Conservation (phyloP, 2,888 invertebrate species). For the Acleris emargana region DNA sequence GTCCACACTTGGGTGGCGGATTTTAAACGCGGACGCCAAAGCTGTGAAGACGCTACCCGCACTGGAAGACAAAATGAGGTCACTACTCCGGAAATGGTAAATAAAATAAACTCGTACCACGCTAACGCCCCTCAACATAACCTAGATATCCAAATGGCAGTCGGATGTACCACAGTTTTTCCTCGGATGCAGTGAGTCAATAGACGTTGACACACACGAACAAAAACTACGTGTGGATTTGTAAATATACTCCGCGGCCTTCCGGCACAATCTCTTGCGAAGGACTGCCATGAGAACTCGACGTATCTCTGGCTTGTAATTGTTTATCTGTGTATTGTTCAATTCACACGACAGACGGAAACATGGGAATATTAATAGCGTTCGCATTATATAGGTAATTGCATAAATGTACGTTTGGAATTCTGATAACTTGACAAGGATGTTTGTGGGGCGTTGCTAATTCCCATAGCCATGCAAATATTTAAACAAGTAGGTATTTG, state of each 20-base stretch:
- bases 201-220: slow-evolving; percentile 20
- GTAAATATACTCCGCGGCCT: slow-evolving; percentile 19
- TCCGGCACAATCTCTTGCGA: slow-evolving; percentile 23
- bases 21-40: no score
- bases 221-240: slow-evolving; percentile 23
- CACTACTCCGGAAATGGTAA: no score
- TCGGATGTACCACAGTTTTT: slow-evolving; percentile 18
- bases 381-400: slow-evolving; percentile 1
- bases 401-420: background rate
- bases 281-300: slow-evolving; percentile 34
- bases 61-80: no score
- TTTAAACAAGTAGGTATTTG: no score
- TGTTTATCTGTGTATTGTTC: slow-evolving; percentile 32
- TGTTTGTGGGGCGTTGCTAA: no score
- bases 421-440: background rate
- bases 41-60: no score
- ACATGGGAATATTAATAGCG: slow-evolving; percentile 18
- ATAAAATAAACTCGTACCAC: background rate
- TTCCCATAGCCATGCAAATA: no score
- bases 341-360: slow-evolving; percentile 18
- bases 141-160: slow-evolving; percentile 15
- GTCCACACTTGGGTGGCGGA: no score
- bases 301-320: slow-evolving; percentile 29
- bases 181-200: slow-evolving; percentile 20
- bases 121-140: slow-evolving; percentile 1